phyloP scores from a whole-genome alignment of 2,113 vertebrate genomes.

The Forbesichthys papilliferus region DNA sequence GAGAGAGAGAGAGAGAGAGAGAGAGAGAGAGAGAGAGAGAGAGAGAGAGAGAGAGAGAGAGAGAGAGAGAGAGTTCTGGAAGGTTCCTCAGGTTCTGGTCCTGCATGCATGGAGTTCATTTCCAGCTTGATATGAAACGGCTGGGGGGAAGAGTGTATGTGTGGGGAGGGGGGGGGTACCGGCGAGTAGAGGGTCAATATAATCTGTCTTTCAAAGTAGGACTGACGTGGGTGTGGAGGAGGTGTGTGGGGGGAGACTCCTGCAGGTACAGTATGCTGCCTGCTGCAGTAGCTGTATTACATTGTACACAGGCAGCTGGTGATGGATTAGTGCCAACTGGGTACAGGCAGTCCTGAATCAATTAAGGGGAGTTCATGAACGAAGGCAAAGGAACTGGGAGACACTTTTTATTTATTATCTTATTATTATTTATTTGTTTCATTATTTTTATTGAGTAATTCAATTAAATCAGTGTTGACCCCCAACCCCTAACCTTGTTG shows the following conservation, averaged over 20 bases:
- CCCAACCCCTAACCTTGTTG: constrained; percentile 32
- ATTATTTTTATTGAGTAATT: constrained; percentile 46
- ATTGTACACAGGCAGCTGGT: constrained; percentile 50
- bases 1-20: constrained; percentile 11
- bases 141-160: background rate
- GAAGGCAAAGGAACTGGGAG: constrained; percentile 48
- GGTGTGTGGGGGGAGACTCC: constrained; percentile 27
- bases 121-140: constrained; percentile 61
- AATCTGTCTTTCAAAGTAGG: constrained; percentile 72
- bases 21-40: background rate
- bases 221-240: constrained; percentile 49
- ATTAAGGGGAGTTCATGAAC: constrained; percentile 72
- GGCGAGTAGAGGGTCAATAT: constrained; percentile 57
- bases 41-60: too few species aligned
- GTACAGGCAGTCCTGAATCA: constrained; percentile 72
- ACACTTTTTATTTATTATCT: constrained; percentile 25
- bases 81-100: constrained; percentile 42
- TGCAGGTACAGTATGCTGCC: constrained; percentile 47
- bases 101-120: constrained; percentile 55
- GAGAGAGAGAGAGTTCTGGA: background rate
- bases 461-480: constrained; percentile 54
- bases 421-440: background rate
- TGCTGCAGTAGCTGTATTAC: constrained; percentile 54
- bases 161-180: constrained; percentile 32
- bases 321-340: constrained; percentile 74